phyloP scores from a whole-genome alignment of 1,140 invertebrate species.

The Arion vulgaris region DNA sequence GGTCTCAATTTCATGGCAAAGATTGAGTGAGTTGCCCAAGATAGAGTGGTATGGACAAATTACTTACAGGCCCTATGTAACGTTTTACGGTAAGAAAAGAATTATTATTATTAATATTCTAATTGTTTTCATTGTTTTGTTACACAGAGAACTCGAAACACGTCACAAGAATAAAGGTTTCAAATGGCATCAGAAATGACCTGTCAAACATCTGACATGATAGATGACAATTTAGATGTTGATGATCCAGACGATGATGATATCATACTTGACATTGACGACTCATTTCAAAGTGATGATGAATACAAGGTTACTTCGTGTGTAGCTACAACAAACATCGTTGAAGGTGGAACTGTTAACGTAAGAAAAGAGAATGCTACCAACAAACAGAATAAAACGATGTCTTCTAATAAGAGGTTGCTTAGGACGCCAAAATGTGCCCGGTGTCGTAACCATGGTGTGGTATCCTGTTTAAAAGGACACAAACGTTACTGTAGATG shows the following conservation, averaged over 20 bases:
- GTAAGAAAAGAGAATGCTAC: not conserved
- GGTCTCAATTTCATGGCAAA: too few relatives aligned
- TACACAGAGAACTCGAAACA: not conserved
- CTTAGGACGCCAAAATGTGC: constrained; percentile 94
- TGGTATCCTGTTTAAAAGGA: constrained; percentile 92
- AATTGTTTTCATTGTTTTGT: too few relatives aligned
- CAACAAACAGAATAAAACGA: not conserved
- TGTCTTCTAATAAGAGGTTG: constrained; percentile 44
- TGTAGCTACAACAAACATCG: not conserved
- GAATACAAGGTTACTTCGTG: not conserved
- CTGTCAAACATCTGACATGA: not conserved
- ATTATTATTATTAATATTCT: too few relatives aligned
- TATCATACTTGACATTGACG: constrained; percentile 21
- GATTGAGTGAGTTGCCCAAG: too few relatives aligned
- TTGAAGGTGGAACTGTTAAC: too few relatives aligned
- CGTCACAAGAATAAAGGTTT: not conserved
- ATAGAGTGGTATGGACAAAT: too few relatives aligned
- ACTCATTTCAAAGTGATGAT: constrained; percentile 26
- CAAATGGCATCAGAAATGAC: not conserved
- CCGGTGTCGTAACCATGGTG: constrained; percentile 93
- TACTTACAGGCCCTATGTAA: too few relatives aligned
- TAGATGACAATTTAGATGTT: not conserved
- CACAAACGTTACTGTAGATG: constrained; percentile 86
- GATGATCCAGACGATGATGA: constrained; percentile 27
- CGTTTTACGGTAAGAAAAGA: too few relatives aligned